Evolutionary conservation across 2,797 vertebrate species (phyloP).

Genomic region (Alauda arvensis): DNA sequence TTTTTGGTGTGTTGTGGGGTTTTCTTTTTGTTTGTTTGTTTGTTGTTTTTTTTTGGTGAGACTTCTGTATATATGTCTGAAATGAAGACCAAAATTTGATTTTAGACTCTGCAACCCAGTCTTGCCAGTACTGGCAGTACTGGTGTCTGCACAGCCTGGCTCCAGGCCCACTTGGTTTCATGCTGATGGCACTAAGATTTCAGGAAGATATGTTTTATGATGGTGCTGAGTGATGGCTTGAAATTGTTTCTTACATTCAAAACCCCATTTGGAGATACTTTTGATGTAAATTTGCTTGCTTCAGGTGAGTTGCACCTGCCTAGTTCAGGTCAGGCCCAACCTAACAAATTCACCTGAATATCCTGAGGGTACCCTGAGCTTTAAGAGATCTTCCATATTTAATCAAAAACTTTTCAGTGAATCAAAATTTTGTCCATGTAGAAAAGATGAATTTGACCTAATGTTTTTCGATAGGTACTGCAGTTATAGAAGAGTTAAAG

Average conservation of each 20-base stretch:
- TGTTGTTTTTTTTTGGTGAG: not conserved
- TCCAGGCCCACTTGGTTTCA: not conserved
- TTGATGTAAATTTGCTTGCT: not conserved
- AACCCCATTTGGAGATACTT: not conserved
- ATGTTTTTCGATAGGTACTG: not conserved
- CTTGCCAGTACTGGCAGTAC: not conserved
- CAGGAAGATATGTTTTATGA: not conserved
- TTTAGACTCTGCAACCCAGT: not conserved
- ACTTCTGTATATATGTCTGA: constrained; percentile 6
- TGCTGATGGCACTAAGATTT: not conserved
- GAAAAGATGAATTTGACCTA: not conserved
- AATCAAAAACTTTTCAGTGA: not conserved
- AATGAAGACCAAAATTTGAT: constrained; percentile 12
- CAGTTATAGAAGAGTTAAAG: not conserved
- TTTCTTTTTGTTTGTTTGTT: not conserved
- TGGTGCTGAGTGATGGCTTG: not conserved
- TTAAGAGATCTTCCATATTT: not conserved
- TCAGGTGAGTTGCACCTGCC: not conserved
- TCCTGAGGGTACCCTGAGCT: not conserved
- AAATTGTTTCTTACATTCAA: not conserved
- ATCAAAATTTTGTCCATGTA: not conserved
- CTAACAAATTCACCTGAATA: not conserved
- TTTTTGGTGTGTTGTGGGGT: not conserved
- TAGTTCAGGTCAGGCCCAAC: not conserved
- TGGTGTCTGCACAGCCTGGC: not conserved